Base-by-base conservation (phyloP, 2,888 invertebrate species). In the Nephrocerus scutellatus region DNA sequence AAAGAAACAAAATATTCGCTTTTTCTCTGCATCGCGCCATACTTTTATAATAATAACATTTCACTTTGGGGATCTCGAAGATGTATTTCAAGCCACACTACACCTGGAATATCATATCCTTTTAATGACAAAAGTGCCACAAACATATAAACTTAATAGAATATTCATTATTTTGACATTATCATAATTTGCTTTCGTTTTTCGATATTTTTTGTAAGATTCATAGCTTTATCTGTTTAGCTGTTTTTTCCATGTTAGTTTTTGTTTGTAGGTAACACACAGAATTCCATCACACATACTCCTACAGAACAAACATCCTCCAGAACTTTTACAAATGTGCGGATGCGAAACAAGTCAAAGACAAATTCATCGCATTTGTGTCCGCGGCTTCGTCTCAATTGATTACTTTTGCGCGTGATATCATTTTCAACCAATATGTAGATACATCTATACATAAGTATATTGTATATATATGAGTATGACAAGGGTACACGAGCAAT, bases 161-260 rank as follows among this genome's bases (percentile, higher is more conserved):
- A 59, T 59, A 59, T 58, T 53, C 56, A 59, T 56, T 58, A 58
- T 59, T 62, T 61, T 53, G 59, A 60, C 56, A 62, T 62, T 62
- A 60, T 56, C 62, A 62, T 62, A 62, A 61, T 62, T 60, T 59
- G 59, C 55, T 59, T 53, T 39, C n/a, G 41, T 23, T 19, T 19
- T 12, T 24, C 9, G 23, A n/a, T 33, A 33, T 33, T 29, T 33
- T 28, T 28, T 37, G 38, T 23, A 30, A 41, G 22, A 29, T 23
- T 22, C 34, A 26, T 46, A 14, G 14, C 16, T 14, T 23, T n/a
- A 30, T 31, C 25, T 30, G 32, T 13, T 24, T 32, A 24, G 23
- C 12, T 7, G 22, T 15, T 24, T 37, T 26, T 26, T 24, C 15
- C 13, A 12, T 18, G 25, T n/a, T n/a, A n/a, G n/a, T 25, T 25